Conservation (phyloP, 2,113 vertebrate genomes). For the Calyptommatus sinebrachiatus region DNA sequence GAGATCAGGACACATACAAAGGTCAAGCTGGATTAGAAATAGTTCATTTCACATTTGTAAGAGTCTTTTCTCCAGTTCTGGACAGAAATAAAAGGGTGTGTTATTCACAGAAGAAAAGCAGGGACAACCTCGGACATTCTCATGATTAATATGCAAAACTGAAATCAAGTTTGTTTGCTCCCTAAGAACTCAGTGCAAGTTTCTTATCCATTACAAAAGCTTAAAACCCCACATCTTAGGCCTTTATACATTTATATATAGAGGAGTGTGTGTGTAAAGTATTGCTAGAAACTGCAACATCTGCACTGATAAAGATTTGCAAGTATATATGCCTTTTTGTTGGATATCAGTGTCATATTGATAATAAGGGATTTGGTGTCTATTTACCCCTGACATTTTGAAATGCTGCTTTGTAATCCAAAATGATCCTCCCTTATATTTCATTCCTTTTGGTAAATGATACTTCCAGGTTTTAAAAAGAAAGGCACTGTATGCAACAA, state of each 20-base stretch:
- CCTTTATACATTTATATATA: no score
- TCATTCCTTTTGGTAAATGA: slow-evolving; percentile 8
- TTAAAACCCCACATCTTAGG: background rate
- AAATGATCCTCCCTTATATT: slow-evolving; percentile 5
- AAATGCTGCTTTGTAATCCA: slow-evolving; percentile 28
- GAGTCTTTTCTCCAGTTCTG: background rate
- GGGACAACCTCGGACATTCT: background rate
- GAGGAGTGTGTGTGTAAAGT: background rate
- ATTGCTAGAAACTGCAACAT: background rate
- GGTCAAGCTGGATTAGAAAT: background rate
- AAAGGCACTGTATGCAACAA: slow-evolving; percentile 1
- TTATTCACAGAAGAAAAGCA: background rate
- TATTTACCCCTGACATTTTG: slow-evolving; percentile 32
- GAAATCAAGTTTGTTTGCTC: background rate
- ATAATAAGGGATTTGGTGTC: slow-evolving; percentile 30
- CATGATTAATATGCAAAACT: background rate
- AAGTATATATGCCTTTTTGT: slow-evolving; percentile 9
- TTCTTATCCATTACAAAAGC: background rate
- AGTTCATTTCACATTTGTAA: background rate
- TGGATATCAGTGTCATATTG: slow-evolving; percentile 28
- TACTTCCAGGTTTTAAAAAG: slow-evolving; percentile 4
- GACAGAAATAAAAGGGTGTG: background rate
- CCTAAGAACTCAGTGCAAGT: background rate
- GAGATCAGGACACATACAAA: no score
- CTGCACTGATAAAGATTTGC: slow-evolving; percentile 11